Conservation (phyloP, 2,888 invertebrate genomes). For the Schizaphis graminum region DNA sequence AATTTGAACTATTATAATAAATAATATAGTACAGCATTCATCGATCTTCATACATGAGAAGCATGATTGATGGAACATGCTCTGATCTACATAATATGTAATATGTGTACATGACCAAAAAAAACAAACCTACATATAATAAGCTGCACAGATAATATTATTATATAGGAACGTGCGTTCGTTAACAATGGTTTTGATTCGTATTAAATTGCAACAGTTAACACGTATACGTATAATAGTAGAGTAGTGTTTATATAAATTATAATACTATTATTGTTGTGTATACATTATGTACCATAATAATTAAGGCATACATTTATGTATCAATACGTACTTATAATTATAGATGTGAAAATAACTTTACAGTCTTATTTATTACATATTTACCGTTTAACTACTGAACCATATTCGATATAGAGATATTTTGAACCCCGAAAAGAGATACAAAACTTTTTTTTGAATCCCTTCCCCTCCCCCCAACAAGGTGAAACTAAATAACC, state of each 20-base stretch:
- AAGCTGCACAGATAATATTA: background rate
- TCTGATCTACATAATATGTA: background rate
- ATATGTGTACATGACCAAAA: background rate
- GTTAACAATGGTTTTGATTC: background rate
- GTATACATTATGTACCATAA: background rate
- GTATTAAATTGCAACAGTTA: background rate
- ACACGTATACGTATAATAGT: background rate
- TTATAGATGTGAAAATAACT: background rate
- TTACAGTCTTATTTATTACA: background rate
- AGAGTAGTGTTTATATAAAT: background rate
- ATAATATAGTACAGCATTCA: background rate
- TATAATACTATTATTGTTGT: background rate
- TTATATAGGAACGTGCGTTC: background rate
- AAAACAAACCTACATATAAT: background rate
- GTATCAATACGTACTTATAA: background rate
- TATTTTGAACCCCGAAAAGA: background rate
- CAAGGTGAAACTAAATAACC: background rate
- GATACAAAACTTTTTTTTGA: background rate
- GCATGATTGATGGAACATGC: background rate
- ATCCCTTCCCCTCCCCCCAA: too few species aligned
- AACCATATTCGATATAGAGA: background rate
- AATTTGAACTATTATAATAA: background rate
- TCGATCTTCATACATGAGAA: background rate
- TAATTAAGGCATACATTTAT: background rate
- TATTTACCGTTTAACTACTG: background rate